These are phyloP conservation scores for Girardinus metallicus DNA, from an alignment of 2,797 vertebrate species.

Conservation along the genomic window DNA sequence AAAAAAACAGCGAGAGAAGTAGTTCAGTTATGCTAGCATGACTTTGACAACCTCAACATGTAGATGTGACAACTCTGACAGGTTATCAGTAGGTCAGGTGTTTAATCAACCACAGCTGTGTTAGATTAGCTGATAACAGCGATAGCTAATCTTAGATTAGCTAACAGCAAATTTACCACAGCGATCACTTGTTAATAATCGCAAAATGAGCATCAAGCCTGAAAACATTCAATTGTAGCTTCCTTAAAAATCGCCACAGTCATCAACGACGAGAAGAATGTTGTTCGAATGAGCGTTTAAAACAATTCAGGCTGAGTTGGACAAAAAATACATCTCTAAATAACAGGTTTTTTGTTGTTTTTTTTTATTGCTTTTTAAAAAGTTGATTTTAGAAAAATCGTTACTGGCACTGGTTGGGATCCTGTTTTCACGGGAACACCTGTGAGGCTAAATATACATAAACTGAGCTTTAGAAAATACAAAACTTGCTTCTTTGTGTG, in stretches of 20 bases:
- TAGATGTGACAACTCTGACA: too few relatives aligned
- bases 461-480: constrained; percentile 48
- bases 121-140: too few relatives aligned
- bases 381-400: constrained; percentile 64
- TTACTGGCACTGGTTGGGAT: constrained; percentile 73
- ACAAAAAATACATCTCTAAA: constrained; percentile 50
- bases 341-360: constrained; percentile 35
- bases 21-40: too few relatives aligned
- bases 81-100: too few relatives aligned
- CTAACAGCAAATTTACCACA: too few relatives aligned
- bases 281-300: constrained; percentile 44
- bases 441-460: constrained; percentile 48
- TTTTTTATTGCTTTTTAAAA: constrained; percentile 50
- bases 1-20: too few relatives aligned
- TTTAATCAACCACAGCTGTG: too few relatives aligned
- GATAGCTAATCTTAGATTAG: too few relatives aligned
- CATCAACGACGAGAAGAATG: constrained; percentile 53
- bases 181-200: too few relatives aligned
- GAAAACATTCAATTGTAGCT: background rate
- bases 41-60: too few relatives aligned
- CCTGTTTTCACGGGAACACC: constrained; percentile 46
- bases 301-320: constrained; percentile 55
- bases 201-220: too few relatives aligned
- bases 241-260: constrained; percentile 52
- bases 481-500: constrained; percentile 15